phyloP scores from a whole-genome alignment of 92 coral and sea anemone species.

The Heteractis magnifica region DNA sequence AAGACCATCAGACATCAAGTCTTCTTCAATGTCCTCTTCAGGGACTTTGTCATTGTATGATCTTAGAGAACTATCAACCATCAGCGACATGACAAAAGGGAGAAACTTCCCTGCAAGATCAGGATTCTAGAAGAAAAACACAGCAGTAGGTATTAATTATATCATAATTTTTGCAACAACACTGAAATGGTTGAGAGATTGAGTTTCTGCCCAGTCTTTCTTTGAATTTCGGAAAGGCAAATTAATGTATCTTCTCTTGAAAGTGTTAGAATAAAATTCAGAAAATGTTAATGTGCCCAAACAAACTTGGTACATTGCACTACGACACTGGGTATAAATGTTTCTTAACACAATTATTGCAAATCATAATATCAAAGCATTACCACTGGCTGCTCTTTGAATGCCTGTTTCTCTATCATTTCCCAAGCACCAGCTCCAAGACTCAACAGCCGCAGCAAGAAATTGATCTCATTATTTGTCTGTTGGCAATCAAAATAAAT shows the following conservation, averaged over 20 bases:
- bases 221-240: too few species aligned
- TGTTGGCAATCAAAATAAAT: slow-evolving; percentile 11
- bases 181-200: neutral
- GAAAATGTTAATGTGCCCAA: too few species aligned
- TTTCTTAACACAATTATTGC: neutral
- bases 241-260: too few species aligned
- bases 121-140: slow-evolving; percentile 56
- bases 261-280: too few species aligned
- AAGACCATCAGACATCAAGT: slow-evolving; percentile 42
- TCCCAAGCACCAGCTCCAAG: slow-evolving; percentile 98
- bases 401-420: slow-evolving; percentile 91
- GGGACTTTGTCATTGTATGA: slow-evolving; percentile 64
- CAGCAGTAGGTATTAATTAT: neutral
- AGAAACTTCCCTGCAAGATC: slow-evolving; percentile 80
- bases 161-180: too few species aligned
- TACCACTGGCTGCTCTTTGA: slow-evolving; percentile 85
- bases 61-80: slow-evolving; percentile 89
- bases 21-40: slow-evolving; percentile 57
- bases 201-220: too few species aligned
- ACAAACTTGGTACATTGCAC: too few species aligned
- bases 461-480: slow-evolving; percentile 78
- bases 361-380: slow-evolving; percentile 8
- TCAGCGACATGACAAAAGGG: slow-evolving; percentile 88
- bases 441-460: slow-evolving; percentile 78
- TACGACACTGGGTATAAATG: too few species aligned